These are phyloP conservation scores for Eospalax fontanierii DNA, from an alignment of 2,797 vertebrate genomes.

Conservation along the genomic window DNA sequence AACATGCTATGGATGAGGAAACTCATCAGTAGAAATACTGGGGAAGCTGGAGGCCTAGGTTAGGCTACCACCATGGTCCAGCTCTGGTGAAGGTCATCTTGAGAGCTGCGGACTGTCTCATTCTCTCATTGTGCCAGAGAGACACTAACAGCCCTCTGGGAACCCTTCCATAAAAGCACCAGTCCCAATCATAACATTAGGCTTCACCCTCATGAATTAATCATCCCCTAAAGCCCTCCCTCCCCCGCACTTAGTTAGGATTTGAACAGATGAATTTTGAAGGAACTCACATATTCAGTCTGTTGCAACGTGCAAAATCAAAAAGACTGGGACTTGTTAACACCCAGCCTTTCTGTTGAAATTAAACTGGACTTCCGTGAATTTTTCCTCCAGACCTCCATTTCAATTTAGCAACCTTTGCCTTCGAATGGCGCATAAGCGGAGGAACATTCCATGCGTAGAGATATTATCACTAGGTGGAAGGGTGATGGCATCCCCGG, in stretches of 20 bases:
- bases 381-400: not conserved
- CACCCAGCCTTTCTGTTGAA: not conserved
- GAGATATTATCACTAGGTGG: not conserved
- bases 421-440: not conserved
- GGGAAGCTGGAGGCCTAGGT: not conserved
- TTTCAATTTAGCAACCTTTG: not conserved
- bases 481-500: not conserved
- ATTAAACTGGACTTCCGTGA: not conserved
- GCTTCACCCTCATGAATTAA: not conserved
- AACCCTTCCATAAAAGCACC: not conserved
- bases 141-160: not conserved
- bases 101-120: not conserved
- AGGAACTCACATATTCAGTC: not conserved
- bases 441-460: not conserved
- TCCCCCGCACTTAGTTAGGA: not conserved
- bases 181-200: not conserved
- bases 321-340: not conserved
- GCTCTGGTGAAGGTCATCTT: not conserved
- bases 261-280: not conserved
- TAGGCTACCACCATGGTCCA: too few relatives aligned
- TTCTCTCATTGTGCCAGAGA: not conserved
- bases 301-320: not conserved
- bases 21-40: not conserved
- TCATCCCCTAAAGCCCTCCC: not conserved
- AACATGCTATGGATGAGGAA: not conserved